Evolutionary conservation across 2,113 vertebrate genomes (phyloP), one percentile per base, ranked within the genome.

Genomic region (Cyrtonyx montezumae): DNA sequence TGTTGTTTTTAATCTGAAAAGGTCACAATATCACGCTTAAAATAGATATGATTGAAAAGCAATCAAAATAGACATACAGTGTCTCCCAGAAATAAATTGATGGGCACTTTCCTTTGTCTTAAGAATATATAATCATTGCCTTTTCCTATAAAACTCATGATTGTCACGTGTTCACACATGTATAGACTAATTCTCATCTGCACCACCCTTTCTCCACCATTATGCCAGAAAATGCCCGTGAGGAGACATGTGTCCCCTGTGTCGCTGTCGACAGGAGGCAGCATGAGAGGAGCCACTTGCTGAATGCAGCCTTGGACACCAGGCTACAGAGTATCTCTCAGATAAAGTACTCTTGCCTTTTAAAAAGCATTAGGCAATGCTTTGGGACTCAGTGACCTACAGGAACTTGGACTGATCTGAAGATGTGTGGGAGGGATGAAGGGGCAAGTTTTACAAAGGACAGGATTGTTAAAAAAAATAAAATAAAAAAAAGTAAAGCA

Each of bases 151-250:
- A 76, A 93, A 20, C 12, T 69, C 8, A 11, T 58, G 3, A 58
- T 0, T 58, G 53, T 42, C 53, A 78, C 23, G 66, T 22, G 8
- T 45, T 10, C 13, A 62, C 18, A 20, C 34, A 21, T 8, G 32
- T 2, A 2, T 10, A 13, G 6, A 18, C 21, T 32, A 4, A 40
- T 32, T 58, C 51, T 65, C 36, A 49, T 40, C 76, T 0, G 0
- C 62, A 58, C 36, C 45, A 89, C 53, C 18, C 40, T 40, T 91
- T 20, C 40, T 53, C 34, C 42, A 14, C 23, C 0, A 0, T 45
- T 28, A 40, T 37, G 45, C 19, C 34, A 22, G 34, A 6, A 49
- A 48, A 45, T 3, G 20, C 16, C 45, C 45, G 3, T 22, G 36
- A 45, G 65, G 62, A 69, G 48, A 11, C 65, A 48, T 40, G n/a